phyloP scores from a whole-genome alignment of 2,888 invertebrate species.

The Meteorus colon region DNA sequence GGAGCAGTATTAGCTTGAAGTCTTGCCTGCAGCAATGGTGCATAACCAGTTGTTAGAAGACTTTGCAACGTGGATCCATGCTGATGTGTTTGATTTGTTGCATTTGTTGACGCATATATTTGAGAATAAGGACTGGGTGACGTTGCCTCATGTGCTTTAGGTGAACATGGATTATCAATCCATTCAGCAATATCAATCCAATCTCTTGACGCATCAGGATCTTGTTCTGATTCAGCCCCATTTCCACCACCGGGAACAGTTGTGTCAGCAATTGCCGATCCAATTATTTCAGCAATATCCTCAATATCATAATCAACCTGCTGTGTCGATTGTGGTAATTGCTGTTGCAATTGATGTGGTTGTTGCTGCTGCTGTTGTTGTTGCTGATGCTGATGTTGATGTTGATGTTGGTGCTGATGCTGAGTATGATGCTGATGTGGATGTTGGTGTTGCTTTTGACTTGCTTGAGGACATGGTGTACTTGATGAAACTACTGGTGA shows the following conservation, averaged over 20 bases:
- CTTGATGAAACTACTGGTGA: conserved; percentile 74
- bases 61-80: conserved; percentile 84
- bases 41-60: conserved; percentile 85
- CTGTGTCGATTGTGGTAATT: conserved; percentile 69
- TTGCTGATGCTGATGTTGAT: conserved; percentile 75
- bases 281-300: conserved; percentile 90
- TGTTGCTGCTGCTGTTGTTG: conserved; percentile 56
- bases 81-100: conserved; percentile 74
- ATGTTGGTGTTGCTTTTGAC: conserved; percentile 59
- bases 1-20: too few relatives aligned
- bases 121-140: conserved; percentile 73
- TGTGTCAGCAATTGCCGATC: conserved; percentile 91
- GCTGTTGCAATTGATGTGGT: conserved; percentile 77
- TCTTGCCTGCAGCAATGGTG: conserved; percentile 87
- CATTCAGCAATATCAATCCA: conserved; percentile 93
- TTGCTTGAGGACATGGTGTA: conserved; percentile 70
- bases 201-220: conserved; percentile 83
- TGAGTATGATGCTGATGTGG: conserved; percentile 58
- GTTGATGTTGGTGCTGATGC: conserved; percentile 78
- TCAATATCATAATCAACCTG: conserved; percentile 81
- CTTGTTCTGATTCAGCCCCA: conserved; percentile 76
- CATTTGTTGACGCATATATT: conserved; percentile 72
- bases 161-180: conserved; percentile 87
- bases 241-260: conserved; percentile 83
- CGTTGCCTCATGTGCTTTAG: conserved; percentile 76